Base-by-base conservation (phyloP, 2,888 invertebrate species). In the Nectonema munidae region DNA sequence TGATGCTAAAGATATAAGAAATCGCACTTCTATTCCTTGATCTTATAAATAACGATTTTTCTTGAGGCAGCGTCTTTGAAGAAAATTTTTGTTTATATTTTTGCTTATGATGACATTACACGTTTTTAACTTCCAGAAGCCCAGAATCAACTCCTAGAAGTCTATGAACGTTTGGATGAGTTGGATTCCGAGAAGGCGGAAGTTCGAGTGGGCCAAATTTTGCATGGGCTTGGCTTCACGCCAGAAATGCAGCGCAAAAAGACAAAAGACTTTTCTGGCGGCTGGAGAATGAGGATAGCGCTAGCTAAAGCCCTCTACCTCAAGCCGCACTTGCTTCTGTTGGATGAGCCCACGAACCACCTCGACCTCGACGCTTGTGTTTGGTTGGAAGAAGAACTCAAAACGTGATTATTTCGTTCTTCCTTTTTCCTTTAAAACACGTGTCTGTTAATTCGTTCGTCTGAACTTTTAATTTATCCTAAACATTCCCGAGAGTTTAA, bases 311-410 rank as follows among this genome's bases (percentile, higher is more conserved):
- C 63, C 3, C 50, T 64, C 19, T 62, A 53, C 46, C 53, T 66
- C 32, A 57, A 58, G 44, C 65, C 65, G 0, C 57, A 61, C 40
- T 47, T 65, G 38, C 49, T 66, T 19, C 49, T 66, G 37, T 51
- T 64, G 39, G 65, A 66, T 48, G 65, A 66, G 47, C 65, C 64
- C 0, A 61, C 61, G 5, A 61, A 61, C 44, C 61, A 61, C 48
- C 48, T 65, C 29, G 55, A 66, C 64, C 64, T 99, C 47, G 83
- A 95, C 52, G 89, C 95, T 41, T 95, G 89, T 54, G 89, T 95
- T 33, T 99, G 95, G 95, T 65, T 99, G 40, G 95, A 99, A 57
- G 77, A 83, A 54, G 89, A 95, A 58, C 63, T 95, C 30, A 79
- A 77, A 60, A 68, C 69, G 63, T 74, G 51, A 57, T 63, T 38